Conservation (phyloP, 2,797 vertebrate species). For the Mionectes olivaceus region DNA sequence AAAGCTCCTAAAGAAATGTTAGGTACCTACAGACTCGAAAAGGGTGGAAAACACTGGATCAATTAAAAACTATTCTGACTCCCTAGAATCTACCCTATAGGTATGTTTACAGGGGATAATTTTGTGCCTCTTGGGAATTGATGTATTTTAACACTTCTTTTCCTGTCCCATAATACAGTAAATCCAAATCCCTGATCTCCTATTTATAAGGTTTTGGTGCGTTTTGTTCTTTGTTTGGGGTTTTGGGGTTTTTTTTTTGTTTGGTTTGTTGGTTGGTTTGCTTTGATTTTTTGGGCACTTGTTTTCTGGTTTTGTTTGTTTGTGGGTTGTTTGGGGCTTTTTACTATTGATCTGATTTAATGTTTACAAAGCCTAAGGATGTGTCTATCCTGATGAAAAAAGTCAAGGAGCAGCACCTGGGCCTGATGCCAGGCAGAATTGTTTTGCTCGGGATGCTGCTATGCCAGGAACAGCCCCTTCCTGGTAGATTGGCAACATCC, state of each 20-base stretch:
- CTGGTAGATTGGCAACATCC: not conserved
- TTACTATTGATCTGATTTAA: not conserved
- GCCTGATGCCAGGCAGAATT: not conserved
- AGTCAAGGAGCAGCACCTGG: not conserved
- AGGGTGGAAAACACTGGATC: not conserved
- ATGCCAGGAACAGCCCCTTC: not conserved
- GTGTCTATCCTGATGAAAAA: not conserved
- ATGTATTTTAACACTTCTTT: not conserved
- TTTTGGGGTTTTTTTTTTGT: not conserved
- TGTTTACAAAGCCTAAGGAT: not conserved
- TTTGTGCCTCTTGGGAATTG: not conserved
- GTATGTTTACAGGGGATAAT: not conserved
- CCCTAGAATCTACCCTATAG: not conserved
- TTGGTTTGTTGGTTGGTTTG: not conserved
- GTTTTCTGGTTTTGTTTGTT: not conserved
- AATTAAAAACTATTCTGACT: not conserved
- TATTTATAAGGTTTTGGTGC: accelerated
- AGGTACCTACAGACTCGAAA: not conserved
- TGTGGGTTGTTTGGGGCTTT: not conserved
- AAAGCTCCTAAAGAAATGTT: not conserved
- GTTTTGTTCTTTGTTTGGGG: not conserved
- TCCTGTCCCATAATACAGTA: not conserved
- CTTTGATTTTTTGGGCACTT: accelerated
- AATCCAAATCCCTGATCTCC: not conserved
- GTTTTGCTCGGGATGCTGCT: not conserved